These are phyloP conservation scores for Heliconius congener DNA, from an alignment of 1,140 invertebrate genomes.

Conservation along the genomic window DNA sequence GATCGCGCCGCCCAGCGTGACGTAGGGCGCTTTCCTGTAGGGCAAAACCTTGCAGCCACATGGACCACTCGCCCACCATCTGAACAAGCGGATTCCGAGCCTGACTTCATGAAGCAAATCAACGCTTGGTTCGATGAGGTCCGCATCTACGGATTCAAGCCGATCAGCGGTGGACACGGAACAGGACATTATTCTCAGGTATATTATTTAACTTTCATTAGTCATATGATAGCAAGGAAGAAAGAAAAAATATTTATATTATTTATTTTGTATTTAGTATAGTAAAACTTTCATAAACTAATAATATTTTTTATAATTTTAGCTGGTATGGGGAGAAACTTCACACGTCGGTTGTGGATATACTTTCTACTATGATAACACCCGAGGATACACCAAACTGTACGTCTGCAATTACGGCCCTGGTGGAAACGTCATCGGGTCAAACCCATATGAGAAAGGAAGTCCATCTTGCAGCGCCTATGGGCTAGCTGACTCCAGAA, in stretches of 20 bases:
- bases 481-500: conserved; percentile 86
- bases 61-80: conserved; percentile 88
- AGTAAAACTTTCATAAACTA: not conserved
- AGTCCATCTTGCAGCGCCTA: conserved; percentile 86
- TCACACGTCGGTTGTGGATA: conserved; percentile 91
- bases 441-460: conserved; percentile 88
- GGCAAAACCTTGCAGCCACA: conserved; percentile 90
- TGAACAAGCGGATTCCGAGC: conserved; percentile 81
- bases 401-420: conserved; percentile 94
- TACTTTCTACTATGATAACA: conserved; percentile 87
- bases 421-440: conserved; percentile 89
- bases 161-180: conserved; percentile 83
- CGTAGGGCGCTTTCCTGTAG: conserved; percentile 88
- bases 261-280: no score
- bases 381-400: conserved; percentile 88
- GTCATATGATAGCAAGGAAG: not conserved
- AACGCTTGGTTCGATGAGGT: conserved; percentile 92
- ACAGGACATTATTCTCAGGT: conserved; percentile 93
- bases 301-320: conserved; percentile 47
- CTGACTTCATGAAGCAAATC: conserved; percentile 88
- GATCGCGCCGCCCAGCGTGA: conserved; percentile 82
- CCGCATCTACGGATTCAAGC: conserved; percentile 85
- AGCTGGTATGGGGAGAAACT: conserved; percentile 91
- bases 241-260: not conserved
- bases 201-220: conserved; percentile 34